Base-by-base conservation (phyloP, 2,888 invertebrate genomes). In the Xylophagus ater region DNA sequence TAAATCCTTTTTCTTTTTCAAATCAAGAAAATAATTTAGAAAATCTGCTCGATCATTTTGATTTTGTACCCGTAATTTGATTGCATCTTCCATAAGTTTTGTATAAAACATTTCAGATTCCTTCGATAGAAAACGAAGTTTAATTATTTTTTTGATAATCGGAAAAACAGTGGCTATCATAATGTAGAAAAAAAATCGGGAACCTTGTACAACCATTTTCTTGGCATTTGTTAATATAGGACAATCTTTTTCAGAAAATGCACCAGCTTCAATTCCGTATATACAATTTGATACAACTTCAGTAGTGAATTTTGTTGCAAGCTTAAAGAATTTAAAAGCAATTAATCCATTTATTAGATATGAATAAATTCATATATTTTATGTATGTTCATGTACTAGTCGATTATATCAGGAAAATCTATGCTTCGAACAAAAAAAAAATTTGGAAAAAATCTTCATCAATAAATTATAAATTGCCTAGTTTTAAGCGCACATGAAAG, bases 91-190 rank as follows among this genome's bases (percentile, higher is more conserved):
- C 56, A 59, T 53, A 1, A 62, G 41, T 3, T 48, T 42, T 1
- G 47, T 30, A 18, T 60, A 62, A 34, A 55, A 61, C 0, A 23
- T 7, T 18, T 57, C 89, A 53, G 90, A 89, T 1, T 71, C 73
- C 0, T 59, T 68, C 0, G 52, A 46, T 1, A 63, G 32, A 25
- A 39, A 14, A 7, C 25, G 26, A 8, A 50, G 15, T n/a, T 53
- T 57, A n/a, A 47, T 45, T 2, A 59, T 9, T 1, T 42, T 34
- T 1, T 34, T 39, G 1, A 66, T 12, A 0, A 34, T 12, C 12
- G 63, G 64, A 23, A 57, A 50, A 2, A 55, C 44, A 13, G 50
- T 51, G 10, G 51, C 3, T 7, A 12, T 23, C 1, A 56, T 26
- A 10, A 47, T 34, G 42, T 48, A 51, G 2, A 49, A 20, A n/a